Evolutionary conservation across 2,113 vertebrate species (phyloP).

Genomic region (Cricetomys ansorgei): DNA sequence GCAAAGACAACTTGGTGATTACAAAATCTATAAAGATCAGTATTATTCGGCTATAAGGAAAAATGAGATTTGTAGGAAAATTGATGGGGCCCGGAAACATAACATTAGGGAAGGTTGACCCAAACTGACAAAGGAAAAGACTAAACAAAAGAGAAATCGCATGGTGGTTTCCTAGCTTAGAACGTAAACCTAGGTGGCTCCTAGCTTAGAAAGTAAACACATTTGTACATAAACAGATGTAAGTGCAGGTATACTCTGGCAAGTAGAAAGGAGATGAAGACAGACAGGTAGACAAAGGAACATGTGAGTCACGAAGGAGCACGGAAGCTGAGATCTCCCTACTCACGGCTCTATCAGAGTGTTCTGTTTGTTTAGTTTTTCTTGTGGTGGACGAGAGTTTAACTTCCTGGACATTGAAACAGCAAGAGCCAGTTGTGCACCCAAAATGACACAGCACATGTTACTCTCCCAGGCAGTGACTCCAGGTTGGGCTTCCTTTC

Average conservation of each 20-base stretch:
- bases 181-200: background rate
- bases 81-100: background rate
- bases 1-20: background rate
- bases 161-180: background rate
- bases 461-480: background rate
- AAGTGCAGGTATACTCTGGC: too few relatives aligned
- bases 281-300: background rate
- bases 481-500: background rate
- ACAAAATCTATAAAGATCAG: background rate
- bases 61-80: background rate
- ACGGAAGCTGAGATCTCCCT: too few relatives aligned
- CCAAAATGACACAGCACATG: too few relatives aligned
- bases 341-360: background rate
- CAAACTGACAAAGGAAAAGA: background rate
- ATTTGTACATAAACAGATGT: background rate
- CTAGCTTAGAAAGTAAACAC: background rate
- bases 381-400: background rate
- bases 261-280: background rate
- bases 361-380: background rate
- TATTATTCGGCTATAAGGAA: background rate
- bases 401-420: background rate
- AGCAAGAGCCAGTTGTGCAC: background rate
- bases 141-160: background rate
- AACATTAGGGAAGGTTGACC: background rate
- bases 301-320: background rate